Conservation (phyloP, 2,113 vertebrate species). For the Etheostoma spectabile region DNA sequence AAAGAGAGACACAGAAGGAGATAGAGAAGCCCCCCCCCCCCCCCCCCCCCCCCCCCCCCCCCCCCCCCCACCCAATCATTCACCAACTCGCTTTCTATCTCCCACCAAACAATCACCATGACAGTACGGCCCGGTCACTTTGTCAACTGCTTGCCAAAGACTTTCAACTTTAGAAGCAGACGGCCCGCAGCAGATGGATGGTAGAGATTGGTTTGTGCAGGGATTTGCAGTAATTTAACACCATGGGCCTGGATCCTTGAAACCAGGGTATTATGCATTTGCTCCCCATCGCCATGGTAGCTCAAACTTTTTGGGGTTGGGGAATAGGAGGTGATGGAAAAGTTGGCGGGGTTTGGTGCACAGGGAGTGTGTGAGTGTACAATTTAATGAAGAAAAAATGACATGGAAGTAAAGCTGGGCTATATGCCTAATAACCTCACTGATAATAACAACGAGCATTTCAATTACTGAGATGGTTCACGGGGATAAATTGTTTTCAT, state of each 20-base stretch:
- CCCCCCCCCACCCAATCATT: too few relatives aligned
- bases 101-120: slow-evolving; percentile 67
- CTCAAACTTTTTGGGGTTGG: slow-evolving; percentile 38
- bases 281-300: slow-evolving; percentile 44
- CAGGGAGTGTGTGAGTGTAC: neutral
- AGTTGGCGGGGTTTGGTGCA: slow-evolving; percentile 29
- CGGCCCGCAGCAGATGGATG: slow-evolving; percentile 55
- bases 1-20: slow-evolving; percentile 20
- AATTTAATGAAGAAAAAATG: slow-evolving; percentile 64
- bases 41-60: too few relatives aligned
- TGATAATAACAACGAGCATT: slow-evolving; percentile 43
- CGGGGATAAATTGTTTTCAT: slow-evolving; percentile 23
- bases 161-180: slow-evolving; percentile 72
- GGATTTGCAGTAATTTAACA: slow-evolving; percentile 46
- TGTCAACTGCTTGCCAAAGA: slow-evolving; percentile 72
- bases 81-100: slow-evolving; percentile 2
- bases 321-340: slow-evolving; percentile 42
- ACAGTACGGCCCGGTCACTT: slow-evolving; percentile 68
- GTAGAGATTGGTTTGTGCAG: slow-evolving; percentile 41
- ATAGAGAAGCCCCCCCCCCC: neutral
- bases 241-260: slow-evolving; percentile 31
- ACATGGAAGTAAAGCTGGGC: slow-evolving; percentile 45
- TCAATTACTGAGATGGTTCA: slow-evolving; percentile 17
- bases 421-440: slow-evolving; percentile 46
- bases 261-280: slow-evolving; percentile 56